phyloP scores from a whole-genome alignment of 2,797 vertebrate species.

The Artibeus jamaicensis region DNA sequence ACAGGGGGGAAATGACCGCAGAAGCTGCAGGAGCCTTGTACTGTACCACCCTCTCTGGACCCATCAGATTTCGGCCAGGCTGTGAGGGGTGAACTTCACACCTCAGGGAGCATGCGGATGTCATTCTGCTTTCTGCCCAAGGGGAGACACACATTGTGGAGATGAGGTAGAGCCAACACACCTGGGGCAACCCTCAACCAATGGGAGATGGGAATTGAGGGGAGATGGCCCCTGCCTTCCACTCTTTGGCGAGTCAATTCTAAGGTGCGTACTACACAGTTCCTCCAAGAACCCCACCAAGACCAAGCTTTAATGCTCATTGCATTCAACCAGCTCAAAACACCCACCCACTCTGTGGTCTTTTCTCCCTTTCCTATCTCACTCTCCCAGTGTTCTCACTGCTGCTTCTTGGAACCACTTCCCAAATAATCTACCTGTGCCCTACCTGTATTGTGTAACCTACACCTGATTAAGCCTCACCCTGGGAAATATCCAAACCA shows the following conservation, averaged over 20 bases:
- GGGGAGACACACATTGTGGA: not conserved
- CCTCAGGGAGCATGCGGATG: not conserved
- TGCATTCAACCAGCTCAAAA: not conserved
- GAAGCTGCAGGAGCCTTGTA: not conserved
- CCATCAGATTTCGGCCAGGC: not conserved
- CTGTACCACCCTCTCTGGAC: not conserved
- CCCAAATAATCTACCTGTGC: not conserved
- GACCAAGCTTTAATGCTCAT: not conserved
- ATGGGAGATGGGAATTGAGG: not conserved
- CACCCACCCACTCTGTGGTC: not conserved
- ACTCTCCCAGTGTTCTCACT: not conserved
- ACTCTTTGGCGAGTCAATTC: not conserved
- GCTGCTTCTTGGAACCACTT: not conserved
- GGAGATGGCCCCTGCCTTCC: not conserved
- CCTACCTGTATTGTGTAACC: not conserved
- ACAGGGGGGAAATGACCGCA: rapidly evolving
- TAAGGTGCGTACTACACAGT: not conserved
- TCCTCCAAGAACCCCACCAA: not conserved
- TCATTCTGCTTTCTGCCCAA: not conserved
- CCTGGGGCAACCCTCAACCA: not conserved
- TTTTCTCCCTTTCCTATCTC: not conserved
- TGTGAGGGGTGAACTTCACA: not conserved
- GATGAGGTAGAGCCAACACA: not conserved
- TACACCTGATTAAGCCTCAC: not conserved
- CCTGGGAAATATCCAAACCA: not conserved